A percentile compares a stretch with the other conserved stretches of the same genome.
Evolutionary conservation across 2,797 vertebrate genomes (phyloP).

Genomic region (Hydrolagus colliei): DNA sequence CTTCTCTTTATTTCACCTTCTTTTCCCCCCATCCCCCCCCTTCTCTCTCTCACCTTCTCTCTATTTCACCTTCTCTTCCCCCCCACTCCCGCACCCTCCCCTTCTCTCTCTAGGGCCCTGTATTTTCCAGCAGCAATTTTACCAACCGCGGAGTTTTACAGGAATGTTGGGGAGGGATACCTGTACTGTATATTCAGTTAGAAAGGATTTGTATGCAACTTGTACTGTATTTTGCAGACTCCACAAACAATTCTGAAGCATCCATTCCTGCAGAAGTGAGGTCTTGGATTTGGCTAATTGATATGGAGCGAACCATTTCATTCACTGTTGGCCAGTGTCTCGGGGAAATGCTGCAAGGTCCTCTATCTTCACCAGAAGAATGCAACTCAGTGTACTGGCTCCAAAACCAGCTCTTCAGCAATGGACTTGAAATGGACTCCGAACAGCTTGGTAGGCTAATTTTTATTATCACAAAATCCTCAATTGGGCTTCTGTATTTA

Average conservation of each 20-base stretch:
- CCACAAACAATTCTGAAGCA: constrained; percentile 11
- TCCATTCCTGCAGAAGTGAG: background rate
- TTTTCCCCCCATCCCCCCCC: no score
- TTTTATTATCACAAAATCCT: background rate
- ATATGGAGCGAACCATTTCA: constrained; percentile 64
- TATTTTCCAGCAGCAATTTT: no score
- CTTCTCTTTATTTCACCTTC: no score
- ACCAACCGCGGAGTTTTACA: no score
- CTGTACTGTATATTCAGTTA: background rate
- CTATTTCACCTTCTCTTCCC: no score
- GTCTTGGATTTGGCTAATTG: constrained; percentile 62
- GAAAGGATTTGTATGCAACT: background rate
- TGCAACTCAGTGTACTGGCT: constrained; percentile 62
- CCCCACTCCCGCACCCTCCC: no score
- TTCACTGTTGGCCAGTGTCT: constrained; percentile 65
- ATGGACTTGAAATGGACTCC: constrained; percentile 66
- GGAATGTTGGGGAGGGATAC: no score
- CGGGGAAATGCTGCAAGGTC: constrained; percentile 66
- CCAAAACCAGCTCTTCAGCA: constrained; percentile 62
- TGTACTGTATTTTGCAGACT: background rate
- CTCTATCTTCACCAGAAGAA: constrained; percentile 56
- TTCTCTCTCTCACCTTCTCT: no score
- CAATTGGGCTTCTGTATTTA: background rate
- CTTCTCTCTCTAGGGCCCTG: no score
- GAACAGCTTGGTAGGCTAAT: constrained; percentile 60